These are phyloP conservation scores for Pseudois nayaur DNA, from an alignment of 2,113 vertebrate genomes.

Conservation along the genomic window DNA sequence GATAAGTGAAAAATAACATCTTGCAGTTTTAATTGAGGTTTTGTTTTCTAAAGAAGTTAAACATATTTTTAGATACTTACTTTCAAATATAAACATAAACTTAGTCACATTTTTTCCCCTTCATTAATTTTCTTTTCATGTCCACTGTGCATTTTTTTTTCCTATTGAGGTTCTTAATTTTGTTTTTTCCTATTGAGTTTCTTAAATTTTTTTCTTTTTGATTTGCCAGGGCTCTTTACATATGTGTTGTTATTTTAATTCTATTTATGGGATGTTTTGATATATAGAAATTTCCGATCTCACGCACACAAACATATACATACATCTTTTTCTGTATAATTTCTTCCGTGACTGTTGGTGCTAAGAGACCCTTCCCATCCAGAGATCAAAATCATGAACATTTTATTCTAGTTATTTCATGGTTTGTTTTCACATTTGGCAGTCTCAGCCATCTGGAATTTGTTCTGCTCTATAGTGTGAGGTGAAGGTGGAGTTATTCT, in stretches of 20 bases:
- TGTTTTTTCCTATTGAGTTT: conserved; percentile 12
- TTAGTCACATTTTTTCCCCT: background rate
- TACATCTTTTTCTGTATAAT: background rate
- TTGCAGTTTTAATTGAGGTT: background rate
- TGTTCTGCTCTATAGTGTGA: background rate
- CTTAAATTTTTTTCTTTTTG: conserved; percentile 28
- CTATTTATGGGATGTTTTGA: background rate
- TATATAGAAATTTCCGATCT: background rate
- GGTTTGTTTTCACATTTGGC: conserved; percentile 2
- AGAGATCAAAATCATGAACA: conserved; percentile 12
- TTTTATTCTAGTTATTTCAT: conserved; percentile 23
- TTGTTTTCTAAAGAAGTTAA: background rate
- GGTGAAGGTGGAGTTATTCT: background rate
- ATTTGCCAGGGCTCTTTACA: conserved; percentile 49
- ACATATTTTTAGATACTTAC: background rate
- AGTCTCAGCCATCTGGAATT: background rate
- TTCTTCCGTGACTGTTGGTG: background rate
- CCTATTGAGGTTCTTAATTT: background rate
- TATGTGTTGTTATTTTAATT: conserved; percentile 29
- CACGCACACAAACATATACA: background rate
- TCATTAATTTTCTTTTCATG: background rate
- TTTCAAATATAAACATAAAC: background rate
- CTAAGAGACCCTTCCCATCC: background rate
- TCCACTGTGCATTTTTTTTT: background rate
- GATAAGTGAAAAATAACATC: background rate